A percentile compares a stretch with the other conserved stretches of the same genome.
These are phyloP conservation scores for Brenthis ino DNA, from an alignment of 2,888 invertebrate species.

Conservation along the genomic window DNA sequence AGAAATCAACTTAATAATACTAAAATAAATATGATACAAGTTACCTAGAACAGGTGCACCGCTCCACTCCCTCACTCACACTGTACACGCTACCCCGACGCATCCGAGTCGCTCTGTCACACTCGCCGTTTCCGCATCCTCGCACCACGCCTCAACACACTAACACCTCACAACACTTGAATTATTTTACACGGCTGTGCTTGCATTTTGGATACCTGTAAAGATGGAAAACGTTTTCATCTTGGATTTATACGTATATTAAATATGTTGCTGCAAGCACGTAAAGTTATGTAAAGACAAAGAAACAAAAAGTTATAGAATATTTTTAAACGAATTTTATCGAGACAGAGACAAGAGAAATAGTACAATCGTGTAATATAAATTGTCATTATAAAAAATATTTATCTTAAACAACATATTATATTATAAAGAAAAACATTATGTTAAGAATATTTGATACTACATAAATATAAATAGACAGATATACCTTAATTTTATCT, in stretches of 20 bases:
- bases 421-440: too few relatives aligned
- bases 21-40: not conserved
- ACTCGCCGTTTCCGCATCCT: constrained; percentile 48
- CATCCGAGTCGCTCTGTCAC: constrained; percentile 70
- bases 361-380: too few relatives aligned
- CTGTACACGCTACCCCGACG: constrained; percentile 78
- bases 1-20: not conserved
- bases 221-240: constrained; percentile 2
- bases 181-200: constrained; percentile 15
- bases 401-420: too few relatives aligned
- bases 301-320: too few relatives aligned
- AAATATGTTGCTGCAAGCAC: not conserved
- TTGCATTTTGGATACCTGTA: constrained; percentile 38
- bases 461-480: not conserved
- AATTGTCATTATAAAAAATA: too few relatives aligned
- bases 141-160: constrained; percentile 36
- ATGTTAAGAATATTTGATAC: not conserved
- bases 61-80: constrained; percentile 78
- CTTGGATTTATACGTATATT: not conserved
- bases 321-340: too few relatives aligned
- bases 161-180: constrained; percentile 35
- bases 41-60: constrained; percentile 75
- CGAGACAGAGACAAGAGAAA: too few relatives aligned
- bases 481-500: too few relatives aligned
- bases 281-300: too few relatives aligned